Evolutionary conservation across 2,888 invertebrate species (phyloP), one percentile per base, ranked within the genome.

Genomic region (Trissonchulus sp.): DNA sequence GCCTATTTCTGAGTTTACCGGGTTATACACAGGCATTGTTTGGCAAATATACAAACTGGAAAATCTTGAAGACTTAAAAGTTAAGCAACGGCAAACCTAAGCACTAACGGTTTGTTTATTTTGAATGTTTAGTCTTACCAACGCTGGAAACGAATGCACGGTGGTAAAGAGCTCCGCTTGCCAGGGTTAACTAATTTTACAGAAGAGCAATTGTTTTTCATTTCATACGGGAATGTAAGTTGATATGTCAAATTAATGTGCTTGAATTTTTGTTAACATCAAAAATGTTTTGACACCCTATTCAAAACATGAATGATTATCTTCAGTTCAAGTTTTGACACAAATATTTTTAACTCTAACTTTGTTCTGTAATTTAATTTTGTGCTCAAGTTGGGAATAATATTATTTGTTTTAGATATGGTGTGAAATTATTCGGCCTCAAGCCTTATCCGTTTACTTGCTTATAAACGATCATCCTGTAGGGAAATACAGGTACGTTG

Each of bases 181-280:
- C 86, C 86, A 1, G 85, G 84, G 1, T 79, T 85, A 68, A 75
- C 77, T 0, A 84, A 84, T 38, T 80, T 85, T 78, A 84, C 84
- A 34, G 82, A 84, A 73, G 81, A 83, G 71, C 86, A 87, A 78
- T 79, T 86, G 65, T 87, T 87, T 80, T 87, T 86, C 79, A 79
- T 87, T 8, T 83, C 85, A 0, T 87, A 85, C 81, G 84, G 86
- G 3, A 82, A 81, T 78, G 80, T 80, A 60, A 76, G 77, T 15
- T 35, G 8, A 30, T 69, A n/a, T n/a, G n/a, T n/a, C n/a, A n/a
- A n/a, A n/a, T n/a, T 18, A 48, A 48, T 68, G 65, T 71, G 15
- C 37, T 2, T n/a, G 3, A 15, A 8, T 33, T 23, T 23, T 23
- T 65, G 18, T 65, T 15, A 65, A 63, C 37, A 63, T 63, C 73